A percentile compares a stretch with the other conserved stretches of the same genome.
Conservation (phyloP, 2,888 invertebrate genomes). For the Antheraea yamamai region DNA sequence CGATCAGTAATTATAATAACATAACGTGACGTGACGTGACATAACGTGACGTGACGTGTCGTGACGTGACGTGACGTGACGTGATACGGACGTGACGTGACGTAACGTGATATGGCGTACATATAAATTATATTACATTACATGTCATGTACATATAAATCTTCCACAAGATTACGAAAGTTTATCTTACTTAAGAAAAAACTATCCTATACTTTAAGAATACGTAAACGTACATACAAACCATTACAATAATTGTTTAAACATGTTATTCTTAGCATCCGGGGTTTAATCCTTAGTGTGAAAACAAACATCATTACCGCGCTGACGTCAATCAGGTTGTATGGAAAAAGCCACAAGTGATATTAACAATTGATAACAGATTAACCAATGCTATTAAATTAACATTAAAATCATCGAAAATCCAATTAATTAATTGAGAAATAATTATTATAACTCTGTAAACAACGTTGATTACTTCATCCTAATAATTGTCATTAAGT, state of each 20-base stretch:
- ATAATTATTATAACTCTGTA: slow-evolving; percentile 14
- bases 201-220: not conserved
- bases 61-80: too few relatives aligned
- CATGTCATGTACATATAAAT: too few relatives aligned
- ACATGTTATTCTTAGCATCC: not conserved
- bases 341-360: slow-evolving; percentile 29
- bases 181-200: too few relatives aligned
- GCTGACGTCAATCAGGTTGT: slow-evolving; percentile 31
- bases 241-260: not conserved
- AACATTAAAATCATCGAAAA: slow-evolving; percentile 3
- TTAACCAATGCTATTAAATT: slow-evolving; percentile 7
- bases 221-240: not conserved
- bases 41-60: too few relatives aligned
- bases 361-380: slow-evolving; percentile 6
- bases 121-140: too few relatives aligned
- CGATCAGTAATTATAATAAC: too few relatives aligned
- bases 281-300: not conserved
- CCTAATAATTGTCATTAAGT: not conserved
- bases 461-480: slow-evolving; percentile 18
- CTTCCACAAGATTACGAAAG: too few relatives aligned
- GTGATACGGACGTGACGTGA: too few relatives aligned
- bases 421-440: slow-evolving; percentile 10
- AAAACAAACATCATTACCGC: slow-evolving; percentile 7
- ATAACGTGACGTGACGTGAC: too few relatives aligned
- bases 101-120: too few relatives aligned